Evolutionary conservation across 2,113 vertebrate genomes (phyloP).

Genomic region (Xenopus laevis): DNA sequence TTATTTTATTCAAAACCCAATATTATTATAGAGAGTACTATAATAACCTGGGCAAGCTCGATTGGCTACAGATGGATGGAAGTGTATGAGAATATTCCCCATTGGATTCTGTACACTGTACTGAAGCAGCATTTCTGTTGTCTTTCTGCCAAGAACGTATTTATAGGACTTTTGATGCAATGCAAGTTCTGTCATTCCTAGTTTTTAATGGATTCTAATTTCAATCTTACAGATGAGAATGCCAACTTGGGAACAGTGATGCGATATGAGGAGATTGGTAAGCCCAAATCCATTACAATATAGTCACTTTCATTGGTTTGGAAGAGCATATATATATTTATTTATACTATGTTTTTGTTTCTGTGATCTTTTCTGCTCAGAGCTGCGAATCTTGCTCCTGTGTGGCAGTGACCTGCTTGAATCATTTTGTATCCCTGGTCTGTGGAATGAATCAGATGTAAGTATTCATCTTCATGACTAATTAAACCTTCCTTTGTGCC

Average conservation of each 20-base stretch:
- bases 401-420: slow-evolving; percentile 96
- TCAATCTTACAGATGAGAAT: slow-evolving; percentile 81
- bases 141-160: too few species aligned
- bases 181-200: too few species aligned
- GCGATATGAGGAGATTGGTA: slow-evolving; percentile 96
- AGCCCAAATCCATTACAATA: slow-evolving; percentile 52
- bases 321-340: too few species aligned
- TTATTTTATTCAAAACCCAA: too few species aligned
- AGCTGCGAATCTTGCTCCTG: slow-evolving; percentile 94
- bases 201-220: slow-evolving; percentile 8
- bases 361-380: slow-evolving; percentile 57
- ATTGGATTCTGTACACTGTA: too few species aligned
- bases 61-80: too few species aligned
- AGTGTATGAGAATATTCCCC: too few species aligned
- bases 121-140: too few species aligned
- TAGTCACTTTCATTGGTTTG: not conserved
- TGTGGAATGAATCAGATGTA: slow-evolving; percentile 97
- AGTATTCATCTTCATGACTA: slow-evolving; percentile 55
- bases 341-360: too few species aligned
- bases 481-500: not conserved
- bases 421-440: slow-evolving; percentile 97
- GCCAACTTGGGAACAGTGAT: slow-evolving; percentile 90
- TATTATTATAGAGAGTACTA: too few species aligned
- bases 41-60: too few species aligned
- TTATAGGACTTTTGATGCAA: too few species aligned